Evolutionary conservation across 2,113 vertebrate species (phyloP).

Genomic region (Symphodus melops): DNA sequence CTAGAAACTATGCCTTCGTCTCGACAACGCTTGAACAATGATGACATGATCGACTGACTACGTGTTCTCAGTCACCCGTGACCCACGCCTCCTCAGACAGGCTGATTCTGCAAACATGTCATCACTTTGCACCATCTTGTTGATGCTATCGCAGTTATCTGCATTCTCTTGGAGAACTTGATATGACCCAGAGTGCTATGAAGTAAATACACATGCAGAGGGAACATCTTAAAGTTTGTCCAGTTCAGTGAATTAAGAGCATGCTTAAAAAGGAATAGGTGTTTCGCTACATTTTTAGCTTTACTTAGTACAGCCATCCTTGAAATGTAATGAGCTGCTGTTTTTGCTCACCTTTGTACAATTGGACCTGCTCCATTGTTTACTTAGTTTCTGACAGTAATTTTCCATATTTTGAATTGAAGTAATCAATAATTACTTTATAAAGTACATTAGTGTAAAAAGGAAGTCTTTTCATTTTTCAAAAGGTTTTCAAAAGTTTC

Average conservation of each 20-base stretch:
- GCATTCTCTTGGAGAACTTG: slow-evolving; percentile 78
- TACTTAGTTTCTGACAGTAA: neutral
- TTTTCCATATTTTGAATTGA: neutral
- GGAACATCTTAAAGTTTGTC: slow-evolving; percentile 37
- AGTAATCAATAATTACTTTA: neutral
- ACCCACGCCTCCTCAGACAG: slow-evolving; percentile 61
- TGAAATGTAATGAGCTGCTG: slow-evolving; percentile 30
- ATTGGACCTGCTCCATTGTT: neutral
- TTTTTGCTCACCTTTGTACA: slow-evolving; percentile 16
- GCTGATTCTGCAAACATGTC: slow-evolving; percentile 78
- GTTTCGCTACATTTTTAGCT: slow-evolving; percentile 2
- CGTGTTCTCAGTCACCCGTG: slow-evolving; percentile 69
- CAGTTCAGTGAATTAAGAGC: slow-evolving; percentile 37
- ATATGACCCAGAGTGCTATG: slow-evolving; percentile 76
- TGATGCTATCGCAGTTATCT: slow-evolving; percentile 72
- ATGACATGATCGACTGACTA: slow-evolving; percentile 49
- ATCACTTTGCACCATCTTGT: slow-evolving; percentile 80
- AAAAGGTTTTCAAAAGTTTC: neutral
- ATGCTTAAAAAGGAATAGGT: slow-evolving; percentile 22
- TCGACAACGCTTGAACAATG: slow-evolving; percentile 15
- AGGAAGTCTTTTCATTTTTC: neutral
- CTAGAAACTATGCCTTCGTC: neutral
- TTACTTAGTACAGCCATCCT: neutral
- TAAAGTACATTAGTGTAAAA: neutral
- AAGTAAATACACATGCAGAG: slow-evolving; percentile 30